These are phyloP conservation scores for Flabesymbios commensalis DNA, from an alignment of 2,888 invertebrate species.

Conservation along the genomic window DNA sequence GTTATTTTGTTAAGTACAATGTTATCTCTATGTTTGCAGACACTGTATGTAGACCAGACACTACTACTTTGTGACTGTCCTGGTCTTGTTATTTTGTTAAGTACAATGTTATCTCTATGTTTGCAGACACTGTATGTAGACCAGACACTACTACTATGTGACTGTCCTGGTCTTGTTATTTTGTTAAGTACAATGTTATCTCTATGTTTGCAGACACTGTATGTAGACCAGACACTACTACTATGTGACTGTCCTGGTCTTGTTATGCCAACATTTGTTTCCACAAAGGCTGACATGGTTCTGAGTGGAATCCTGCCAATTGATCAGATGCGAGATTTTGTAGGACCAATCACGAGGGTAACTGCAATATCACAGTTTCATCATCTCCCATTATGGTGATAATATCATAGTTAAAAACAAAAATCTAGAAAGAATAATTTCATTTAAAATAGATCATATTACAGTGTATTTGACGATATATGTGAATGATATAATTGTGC, in stretches of 20 bases:
- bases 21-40: conserved; percentile 67
- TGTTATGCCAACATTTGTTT: conserved; percentile 95
- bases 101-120: neutral
- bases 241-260: conserved; percentile 97
- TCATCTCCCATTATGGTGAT: too few species aligned
- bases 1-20: conserved; percentile 70
- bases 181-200: neutral
- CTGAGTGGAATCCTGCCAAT: conserved; percentile 94
- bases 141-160: conserved; percentile 82
- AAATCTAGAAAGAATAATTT: too few species aligned
- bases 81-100: conserved; percentile 76
- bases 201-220: conserved; percentile 73
- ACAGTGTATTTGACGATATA: too few species aligned
- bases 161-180: conserved; percentile 96
- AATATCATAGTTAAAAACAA: too few species aligned
- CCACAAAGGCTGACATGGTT: conserved; percentile 92
- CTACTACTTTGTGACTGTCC: conserved; percentile 95
- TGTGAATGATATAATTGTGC: too few species aligned
- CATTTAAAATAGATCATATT: too few species aligned
- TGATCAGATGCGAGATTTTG: conserved; percentile 95
- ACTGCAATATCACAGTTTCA: too few species aligned
- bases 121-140: conserved; percentile 68
- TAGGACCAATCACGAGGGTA: conserved; percentile 83
- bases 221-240: conserved; percentile 78
- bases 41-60: conserved; percentile 78